Evolutionary conservation across 2,888 invertebrate genomes (phyloP).

Genomic region (Diloba caeruleocephala): DNA sequence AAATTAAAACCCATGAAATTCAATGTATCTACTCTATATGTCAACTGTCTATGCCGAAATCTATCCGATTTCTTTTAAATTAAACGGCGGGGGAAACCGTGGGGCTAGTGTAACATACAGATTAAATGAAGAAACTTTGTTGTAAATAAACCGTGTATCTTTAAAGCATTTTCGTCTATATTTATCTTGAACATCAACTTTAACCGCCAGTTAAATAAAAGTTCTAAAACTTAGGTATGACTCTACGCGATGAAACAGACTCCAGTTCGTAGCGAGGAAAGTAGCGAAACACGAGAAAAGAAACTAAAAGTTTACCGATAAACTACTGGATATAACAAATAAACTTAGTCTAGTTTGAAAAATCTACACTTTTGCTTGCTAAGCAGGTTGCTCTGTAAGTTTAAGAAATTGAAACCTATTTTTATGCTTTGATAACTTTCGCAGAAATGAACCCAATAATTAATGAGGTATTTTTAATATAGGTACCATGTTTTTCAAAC

Average conservation of each 20-base stretch:
- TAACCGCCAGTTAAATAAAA: slow-evolving; percentile 29
- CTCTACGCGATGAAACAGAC: slow-evolving; percentile 21
- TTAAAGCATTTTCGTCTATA: slow-evolving; percentile 9
- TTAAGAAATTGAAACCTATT: neutral
- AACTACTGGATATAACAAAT: slow-evolving; percentile 17
- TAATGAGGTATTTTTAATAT: too few relatives aligned
- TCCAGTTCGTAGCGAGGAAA: slow-evolving; percentile 18
- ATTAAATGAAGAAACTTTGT: too few relatives aligned
- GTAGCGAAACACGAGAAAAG: slow-evolving; percentile 12
- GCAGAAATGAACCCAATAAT: neutral
- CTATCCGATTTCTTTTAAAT: too few relatives aligned
- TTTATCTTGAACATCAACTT: slow-evolving; percentile 4
- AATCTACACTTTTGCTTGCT: slow-evolving; percentile 14
- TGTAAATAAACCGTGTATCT: too few relatives aligned
- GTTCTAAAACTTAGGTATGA: slow-evolving; percentile 10
- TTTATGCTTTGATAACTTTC: neutral
- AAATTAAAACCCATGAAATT: too few relatives aligned
- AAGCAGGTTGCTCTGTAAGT: slow-evolving; percentile 5
- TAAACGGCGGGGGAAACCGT: too few relatives aligned
- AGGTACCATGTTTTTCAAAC: too few relatives aligned
- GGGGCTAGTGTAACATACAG: too few relatives aligned
- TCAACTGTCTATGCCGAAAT: too few relatives aligned
- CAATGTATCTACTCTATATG: too few relatives aligned
- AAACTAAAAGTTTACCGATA: slow-evolving; percentile 5
- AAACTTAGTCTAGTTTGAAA: slow-evolving; percentile 28